A percentile compares a stretch with the other conserved stretches of the same genome.
phyloP scores from a whole-genome alignment of 2,888 invertebrate genomes.

The Tiliacea citrago region DNA sequence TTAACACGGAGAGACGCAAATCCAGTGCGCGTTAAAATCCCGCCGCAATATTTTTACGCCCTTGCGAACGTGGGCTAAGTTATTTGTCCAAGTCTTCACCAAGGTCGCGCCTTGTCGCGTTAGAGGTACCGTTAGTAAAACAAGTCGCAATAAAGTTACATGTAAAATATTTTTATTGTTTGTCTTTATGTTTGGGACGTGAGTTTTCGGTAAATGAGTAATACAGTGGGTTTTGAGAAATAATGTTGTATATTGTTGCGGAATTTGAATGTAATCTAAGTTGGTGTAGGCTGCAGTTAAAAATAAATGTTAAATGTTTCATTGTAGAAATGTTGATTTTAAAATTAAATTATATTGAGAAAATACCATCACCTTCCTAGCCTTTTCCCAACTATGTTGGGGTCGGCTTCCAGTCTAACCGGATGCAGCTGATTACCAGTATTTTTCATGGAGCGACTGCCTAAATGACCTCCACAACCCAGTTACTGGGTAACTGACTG shows the following conservation, averaged over 20 bases:
- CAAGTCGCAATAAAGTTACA: slow-evolving; percentile 51
- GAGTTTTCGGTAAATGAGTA: slow-evolving; percentile 43
- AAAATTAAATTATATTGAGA: not conserved
- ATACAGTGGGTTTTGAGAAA: slow-evolving; percentile 19
- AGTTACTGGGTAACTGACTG: no score
- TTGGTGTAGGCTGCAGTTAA: not conserved
- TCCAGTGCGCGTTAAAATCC: not conserved
- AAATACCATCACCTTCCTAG: not conserved
- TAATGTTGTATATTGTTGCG: not conserved
- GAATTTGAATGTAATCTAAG: slow-evolving; percentile 22
- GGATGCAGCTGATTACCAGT: no score
- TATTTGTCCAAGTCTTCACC: slow-evolving; percentile 62
- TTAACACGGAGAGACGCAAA: not conserved
- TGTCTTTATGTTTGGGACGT: slow-evolving; percentile 57
- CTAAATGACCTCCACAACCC: no score
- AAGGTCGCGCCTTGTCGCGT: slow-evolving; percentile 55
- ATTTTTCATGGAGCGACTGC: no score
- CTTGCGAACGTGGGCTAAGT: slow-evolving; percentile 29
- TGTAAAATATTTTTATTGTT: slow-evolving; percentile 57
- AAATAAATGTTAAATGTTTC: not conserved
- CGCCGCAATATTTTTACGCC: not conserved
- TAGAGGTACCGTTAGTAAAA: slow-evolving; percentile 61
- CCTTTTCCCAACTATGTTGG: no score
- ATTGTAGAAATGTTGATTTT: not conserved
- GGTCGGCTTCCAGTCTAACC: no score